Conservation (phyloP, 2,113 vertebrate genomes). For the Casuarius casuarius region DNA sequence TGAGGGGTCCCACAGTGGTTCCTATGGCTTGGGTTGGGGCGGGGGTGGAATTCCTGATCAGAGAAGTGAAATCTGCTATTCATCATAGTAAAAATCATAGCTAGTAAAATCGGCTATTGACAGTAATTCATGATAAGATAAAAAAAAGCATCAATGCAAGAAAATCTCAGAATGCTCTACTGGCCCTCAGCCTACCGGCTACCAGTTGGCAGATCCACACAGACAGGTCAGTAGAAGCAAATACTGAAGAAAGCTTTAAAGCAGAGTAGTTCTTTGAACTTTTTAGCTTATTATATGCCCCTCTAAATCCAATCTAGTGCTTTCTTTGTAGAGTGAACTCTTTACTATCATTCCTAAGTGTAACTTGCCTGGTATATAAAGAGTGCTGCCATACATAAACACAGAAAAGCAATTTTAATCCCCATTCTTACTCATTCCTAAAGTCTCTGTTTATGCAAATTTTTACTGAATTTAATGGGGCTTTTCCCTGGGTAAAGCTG, state of each 20-base stretch:
- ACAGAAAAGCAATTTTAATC: not conserved
- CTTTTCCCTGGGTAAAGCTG: not conserved
- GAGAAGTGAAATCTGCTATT: conserved; percentile 25
- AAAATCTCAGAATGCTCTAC: not conserved
- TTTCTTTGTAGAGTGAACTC: not conserved
- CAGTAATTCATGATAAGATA: not conserved
- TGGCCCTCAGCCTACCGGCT: not conserved
- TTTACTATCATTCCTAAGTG: not conserved
- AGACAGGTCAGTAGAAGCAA: not conserved
- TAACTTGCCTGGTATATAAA: not conserved
- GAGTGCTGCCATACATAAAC: not conserved
- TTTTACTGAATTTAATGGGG: not conserved
- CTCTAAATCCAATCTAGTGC: not conserved
- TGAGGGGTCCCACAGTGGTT: conserved; percentile 39
- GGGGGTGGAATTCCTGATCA: conserved; percentile 71
- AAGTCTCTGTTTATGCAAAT: not conserved
- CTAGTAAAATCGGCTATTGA: not conserved
- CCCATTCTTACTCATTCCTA: not conserved
- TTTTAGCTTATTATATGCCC: not conserved
- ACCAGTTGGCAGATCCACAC: not conserved
- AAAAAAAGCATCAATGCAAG: not conserved
- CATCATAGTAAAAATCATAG: not conserved
- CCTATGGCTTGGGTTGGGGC: no score
- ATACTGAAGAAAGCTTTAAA: not conserved
- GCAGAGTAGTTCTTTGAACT: not conserved